Percentiles rank a stretch among this genome's conserved stretches.
These are phyloP conservation scores for Bruchidius siliquastri DNA, from an alignment of 2,888 invertebrate species.

Conservation along the genomic window DNA sequence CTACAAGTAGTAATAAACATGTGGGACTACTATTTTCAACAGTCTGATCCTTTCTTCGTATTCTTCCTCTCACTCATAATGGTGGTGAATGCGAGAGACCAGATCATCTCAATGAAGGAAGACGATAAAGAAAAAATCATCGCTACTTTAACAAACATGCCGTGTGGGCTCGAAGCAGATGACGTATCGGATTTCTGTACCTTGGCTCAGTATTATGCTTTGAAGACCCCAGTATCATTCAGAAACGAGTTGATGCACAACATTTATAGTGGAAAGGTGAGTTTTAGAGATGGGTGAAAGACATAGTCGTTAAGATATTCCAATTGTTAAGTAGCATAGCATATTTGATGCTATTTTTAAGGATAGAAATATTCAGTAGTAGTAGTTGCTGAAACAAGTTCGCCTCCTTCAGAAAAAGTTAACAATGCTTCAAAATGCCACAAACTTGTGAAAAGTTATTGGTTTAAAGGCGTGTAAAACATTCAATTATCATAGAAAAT, in stretches of 20 bases:
- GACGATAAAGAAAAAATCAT: conserved; percentile 66
- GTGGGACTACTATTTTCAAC: conserved; percentile 97
- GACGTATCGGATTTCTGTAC: conserved; percentile 97
- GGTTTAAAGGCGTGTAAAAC: too few relatives aligned
- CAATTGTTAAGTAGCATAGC: too few relatives aligned
- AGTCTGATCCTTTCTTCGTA: conserved; percentile 92
- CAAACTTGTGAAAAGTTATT: too few relatives aligned
- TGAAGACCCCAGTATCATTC: conserved; percentile 90
- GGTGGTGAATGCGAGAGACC: conserved; percentile 88
- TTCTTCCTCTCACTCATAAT: conserved; percentile 94
- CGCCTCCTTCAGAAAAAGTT: too few relatives aligned
- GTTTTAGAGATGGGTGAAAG: too few relatives aligned
- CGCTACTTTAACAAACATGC: conserved; percentile 67
- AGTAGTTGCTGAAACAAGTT: too few relatives aligned
- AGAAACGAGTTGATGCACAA: conserved; percentile 73
- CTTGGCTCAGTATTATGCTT: conserved; percentile 90
- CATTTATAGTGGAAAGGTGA: conserved; percentile 45
- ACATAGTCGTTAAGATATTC: too few relatives aligned
- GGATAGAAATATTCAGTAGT: too few relatives aligned
- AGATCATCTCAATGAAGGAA: conserved; percentile 72
- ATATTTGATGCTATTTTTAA: too few relatives aligned
- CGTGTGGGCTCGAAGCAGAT: conserved; percentile 82
- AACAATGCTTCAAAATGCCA: too few relatives aligned
- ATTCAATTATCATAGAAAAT: too few relatives aligned
- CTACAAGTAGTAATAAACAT: conserved; percentile 83